Percentiles rank a stretch among this genome's conserved stretches.
Conservation (phyloP, 2,797 vertebrate species). For the Micropoecilia bifurca region DNA sequence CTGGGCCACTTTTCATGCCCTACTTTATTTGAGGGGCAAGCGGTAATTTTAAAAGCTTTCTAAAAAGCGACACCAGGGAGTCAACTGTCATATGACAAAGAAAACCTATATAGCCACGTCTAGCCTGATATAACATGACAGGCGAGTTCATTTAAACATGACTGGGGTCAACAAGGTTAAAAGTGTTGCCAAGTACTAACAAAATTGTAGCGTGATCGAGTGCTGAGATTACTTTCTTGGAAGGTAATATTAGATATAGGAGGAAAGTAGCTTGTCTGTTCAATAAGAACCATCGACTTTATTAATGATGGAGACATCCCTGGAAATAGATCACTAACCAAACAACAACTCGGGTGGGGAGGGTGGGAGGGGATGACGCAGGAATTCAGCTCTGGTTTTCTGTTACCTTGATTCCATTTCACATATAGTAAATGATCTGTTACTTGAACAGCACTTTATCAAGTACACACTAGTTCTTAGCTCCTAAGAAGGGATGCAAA, state of each 20-base stretch:
- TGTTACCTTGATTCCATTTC: not conserved
- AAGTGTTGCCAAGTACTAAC: not conserved
- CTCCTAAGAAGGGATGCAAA: too few relatives aligned
- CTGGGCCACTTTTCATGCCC: slow-evolving; percentile 8
- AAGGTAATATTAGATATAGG: not conserved
- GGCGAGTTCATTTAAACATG: not conserved
- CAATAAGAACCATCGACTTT: not conserved
- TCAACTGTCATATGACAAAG: not conserved
- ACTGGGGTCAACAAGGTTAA: not conserved
- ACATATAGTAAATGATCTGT: not conserved
- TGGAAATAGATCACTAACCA: not conserved
- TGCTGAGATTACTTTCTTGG: not conserved
- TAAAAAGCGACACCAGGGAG: not conserved
- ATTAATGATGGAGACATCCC: not conserved
- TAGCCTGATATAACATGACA: not conserved
- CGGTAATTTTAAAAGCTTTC: slow-evolving; percentile 3
- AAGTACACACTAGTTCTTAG: not conserved
- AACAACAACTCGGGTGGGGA: not conserved
- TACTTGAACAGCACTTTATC: not conserved
- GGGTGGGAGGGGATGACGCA: too few relatives aligned
- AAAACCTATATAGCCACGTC: not conserved
- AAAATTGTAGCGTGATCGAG: not conserved
- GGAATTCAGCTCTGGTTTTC: not conserved
- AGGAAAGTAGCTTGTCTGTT: not conserved
- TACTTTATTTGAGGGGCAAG: slow-evolving; percentile 1